Percentiles rank a stretch among this genome's conserved stretches.
These are phyloP conservation scores for Zophobas atratus DNA, from an alignment of 1,140 invertebrate genomes.

Conservation along the genomic window DNA sequence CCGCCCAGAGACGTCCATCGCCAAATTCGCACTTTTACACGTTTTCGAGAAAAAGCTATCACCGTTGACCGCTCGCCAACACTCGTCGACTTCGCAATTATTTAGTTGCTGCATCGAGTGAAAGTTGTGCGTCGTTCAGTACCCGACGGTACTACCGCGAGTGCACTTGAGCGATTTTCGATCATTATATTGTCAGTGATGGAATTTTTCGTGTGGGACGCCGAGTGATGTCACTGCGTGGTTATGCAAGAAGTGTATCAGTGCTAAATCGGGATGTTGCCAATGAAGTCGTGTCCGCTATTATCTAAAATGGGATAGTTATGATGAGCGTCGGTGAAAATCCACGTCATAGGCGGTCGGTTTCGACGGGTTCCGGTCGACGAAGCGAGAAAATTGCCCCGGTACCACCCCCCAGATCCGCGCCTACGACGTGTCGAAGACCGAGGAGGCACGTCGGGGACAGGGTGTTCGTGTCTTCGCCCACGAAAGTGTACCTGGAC, in stretches of 20 bases:
- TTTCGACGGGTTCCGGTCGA: conserved; percentile 45
- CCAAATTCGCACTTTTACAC: neutral
- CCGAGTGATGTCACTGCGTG: conserved; percentile 25
- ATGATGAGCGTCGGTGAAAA: conserved; percentile 50
- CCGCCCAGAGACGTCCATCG: neutral
- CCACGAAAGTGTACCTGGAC: conserved; percentile 59
- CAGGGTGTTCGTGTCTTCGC: conserved; percentile 62
- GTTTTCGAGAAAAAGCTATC: conserved; percentile 16
- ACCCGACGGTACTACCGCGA: conserved; percentile 1
- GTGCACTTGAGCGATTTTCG: conserved; percentile 8
- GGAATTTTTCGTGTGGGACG: conserved; percentile 34
- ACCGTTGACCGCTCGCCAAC: neutral
- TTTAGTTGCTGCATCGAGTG: conserved; percentile 56
- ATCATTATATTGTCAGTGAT: conserved; percentile 7
- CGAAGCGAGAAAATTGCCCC: conserved; percentile 45
- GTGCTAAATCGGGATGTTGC: conserved; percentile 24
- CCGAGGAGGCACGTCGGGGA: conserved; percentile 62
- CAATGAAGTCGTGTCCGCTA: conserved; percentile 17
- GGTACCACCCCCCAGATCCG: conserved; percentile 60
- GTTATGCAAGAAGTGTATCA: conserved; percentile 23
- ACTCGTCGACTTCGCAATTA: neutral
- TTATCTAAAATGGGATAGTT: conserved; percentile 14
- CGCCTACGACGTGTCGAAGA: conserved; percentile 59
- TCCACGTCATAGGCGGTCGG: conserved; percentile 52
- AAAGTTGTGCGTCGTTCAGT: conserved; percentile 37